Conservation (phyloP, 2,888 invertebrate species). For the Ennomos erosarius region DNA sequence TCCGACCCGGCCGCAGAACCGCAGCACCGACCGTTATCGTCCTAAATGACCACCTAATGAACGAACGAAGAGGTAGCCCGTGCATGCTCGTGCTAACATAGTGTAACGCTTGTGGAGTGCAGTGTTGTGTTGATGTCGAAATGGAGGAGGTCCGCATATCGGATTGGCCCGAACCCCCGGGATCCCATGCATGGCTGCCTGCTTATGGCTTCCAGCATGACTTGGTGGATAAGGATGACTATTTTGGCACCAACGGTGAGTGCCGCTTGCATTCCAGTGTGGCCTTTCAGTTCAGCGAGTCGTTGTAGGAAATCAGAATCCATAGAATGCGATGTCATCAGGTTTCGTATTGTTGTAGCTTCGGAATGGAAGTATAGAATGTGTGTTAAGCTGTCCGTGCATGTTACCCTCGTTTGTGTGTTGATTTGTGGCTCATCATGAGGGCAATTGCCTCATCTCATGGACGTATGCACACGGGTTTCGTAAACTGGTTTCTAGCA, state of each 20-base stretch:
- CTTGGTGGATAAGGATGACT: slow-evolving; percentile 87
- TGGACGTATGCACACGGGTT: slow-evolving; percentile 42
- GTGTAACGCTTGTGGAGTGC: slow-evolving; percentile 79
- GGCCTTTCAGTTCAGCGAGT: slow-evolving; percentile 39
- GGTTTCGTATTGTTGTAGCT: slow-evolving; percentile 54
- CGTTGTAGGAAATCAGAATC: slow-evolving; percentile 37
- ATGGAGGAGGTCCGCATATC: slow-evolving; percentile 88
- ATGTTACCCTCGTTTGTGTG: slow-evolving; percentile 36
- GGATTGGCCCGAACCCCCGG: slow-evolving; percentile 88
- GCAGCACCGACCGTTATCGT: slow-evolving; percentile 72
- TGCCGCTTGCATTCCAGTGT: slow-evolving; percentile 54
- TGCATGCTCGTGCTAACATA: slow-evolving; percentile 76
- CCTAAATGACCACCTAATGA: slow-evolving; percentile 81
- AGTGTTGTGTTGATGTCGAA: slow-evolving; percentile 78
- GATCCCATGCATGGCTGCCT: slow-evolving; percentile 91
- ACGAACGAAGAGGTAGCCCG: slow-evolving; percentile 80
- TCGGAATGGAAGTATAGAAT: slow-evolving; percentile 50
- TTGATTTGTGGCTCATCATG: slow-evolving; percentile 36
- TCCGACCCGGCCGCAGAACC: slow-evolving; percentile 53
- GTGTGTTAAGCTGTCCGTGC: slow-evolving; percentile 32
- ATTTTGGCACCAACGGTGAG: slow-evolving; percentile 87
- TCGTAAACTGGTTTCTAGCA: slow-evolving; percentile 43
- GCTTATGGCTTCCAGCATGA: slow-evolving; percentile 91
- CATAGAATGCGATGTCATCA: slow-evolving; percentile 47
- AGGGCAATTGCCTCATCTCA: slow-evolving; percentile 44